Percentiles rank a stretch among this genome's conserved stretches.
These are phyloP conservation scores for Eulimnadia texana DNA, from an alignment of 1,140 invertebrate genomes.

Conservation along the genomic window DNA sequence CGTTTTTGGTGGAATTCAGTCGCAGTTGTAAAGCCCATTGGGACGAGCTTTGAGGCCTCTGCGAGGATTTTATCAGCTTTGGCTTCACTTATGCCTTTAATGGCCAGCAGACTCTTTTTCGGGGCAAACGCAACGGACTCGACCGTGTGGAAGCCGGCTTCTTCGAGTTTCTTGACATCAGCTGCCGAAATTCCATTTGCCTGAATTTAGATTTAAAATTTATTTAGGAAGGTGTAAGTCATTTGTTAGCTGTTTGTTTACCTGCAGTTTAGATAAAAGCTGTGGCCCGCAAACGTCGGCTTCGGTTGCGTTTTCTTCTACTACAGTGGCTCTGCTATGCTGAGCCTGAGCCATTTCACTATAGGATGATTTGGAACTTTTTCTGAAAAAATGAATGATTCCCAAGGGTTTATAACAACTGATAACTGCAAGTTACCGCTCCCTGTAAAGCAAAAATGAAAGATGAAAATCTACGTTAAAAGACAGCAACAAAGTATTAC, in stretches of 20 bases:
- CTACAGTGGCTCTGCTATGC: not conserved
- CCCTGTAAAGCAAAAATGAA: too few relatives aligned
- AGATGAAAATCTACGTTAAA: too few relatives aligned
- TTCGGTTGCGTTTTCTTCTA: not conserved
- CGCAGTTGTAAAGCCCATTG: conserved; percentile 95
- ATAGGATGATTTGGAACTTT: too few relatives aligned
- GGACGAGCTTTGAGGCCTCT: conserved; percentile 83
- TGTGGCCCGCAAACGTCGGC: not conserved
- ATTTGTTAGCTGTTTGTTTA: too few relatives aligned
- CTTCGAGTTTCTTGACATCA: conserved; percentile 88
- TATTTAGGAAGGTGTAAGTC: too few relatives aligned
- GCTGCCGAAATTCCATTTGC: conserved; percentile 59
- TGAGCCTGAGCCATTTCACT: not conserved
- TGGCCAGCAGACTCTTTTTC: conserved; percentile 71
- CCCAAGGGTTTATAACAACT: too few relatives aligned
- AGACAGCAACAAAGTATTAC: too few relatives aligned
- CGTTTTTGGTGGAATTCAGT: conserved; percentile 89
- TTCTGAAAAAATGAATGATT: too few relatives aligned
- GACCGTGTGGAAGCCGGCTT: conserved; percentile 85
- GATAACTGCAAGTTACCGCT: too few relatives aligned
- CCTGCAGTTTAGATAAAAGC: not conserved
- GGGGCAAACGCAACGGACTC: conserved; percentile 90
- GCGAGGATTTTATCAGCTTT: conserved; percentile 92
- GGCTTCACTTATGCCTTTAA: conserved; percentile 94
- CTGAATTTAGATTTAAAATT: too few relatives aligned